Evolutionary conservation across 2,797 vertebrate genomes (phyloP), one percentile per base, ranked within the genome.

Genomic region (Pygocentrus nattereri): DNA sequence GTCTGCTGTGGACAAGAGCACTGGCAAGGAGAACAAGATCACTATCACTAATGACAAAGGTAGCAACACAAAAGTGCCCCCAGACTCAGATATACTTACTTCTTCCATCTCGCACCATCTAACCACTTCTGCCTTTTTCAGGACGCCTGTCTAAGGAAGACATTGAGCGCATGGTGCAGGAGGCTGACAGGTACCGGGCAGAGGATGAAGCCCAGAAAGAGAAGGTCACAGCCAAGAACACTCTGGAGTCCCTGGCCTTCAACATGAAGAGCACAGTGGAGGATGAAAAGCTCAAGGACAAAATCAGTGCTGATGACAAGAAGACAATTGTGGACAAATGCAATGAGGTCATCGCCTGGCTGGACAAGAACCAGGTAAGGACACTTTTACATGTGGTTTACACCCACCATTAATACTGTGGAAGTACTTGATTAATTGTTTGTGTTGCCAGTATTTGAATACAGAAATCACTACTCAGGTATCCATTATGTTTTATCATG

Each of bases 21-120:
- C 95, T 0, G 95, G 95, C 72, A 95, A 95, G 73, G 95, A 96
- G 83, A 96, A 96, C 88, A 96, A 95, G 90, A 96, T 95, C 85
- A 95, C 95, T 69, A 96, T 96, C 78, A 96, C 95, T 25, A 96
- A 96, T 87, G 95, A 96, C 88, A 95, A 96, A 94, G 95, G 95
- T 95, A 83, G 6, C 5, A 16, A 19, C 13, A n/a, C 5, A 61
- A 31, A 0, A 5, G 1, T 68, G 10, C 19, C 5, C 3, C 8
- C 11, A 74, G 21, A 49, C 23, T 10, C 56, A 13, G 0, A 3
- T 52, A 27, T n/a, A 16, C 3, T 64, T 76, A 54, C 6, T 11
- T 62, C 21, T 50, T 61, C 30, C n/a, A 31, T 23, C 23, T n/a
- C 25, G 23, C 21, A 59, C 61, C 30, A 4, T 1, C 0, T 82